Evolutionary conservation across 2,113 vertebrate species (phyloP), one percentile per base, ranked within the genome.

Genomic region (Athene cunicularia): DNA sequence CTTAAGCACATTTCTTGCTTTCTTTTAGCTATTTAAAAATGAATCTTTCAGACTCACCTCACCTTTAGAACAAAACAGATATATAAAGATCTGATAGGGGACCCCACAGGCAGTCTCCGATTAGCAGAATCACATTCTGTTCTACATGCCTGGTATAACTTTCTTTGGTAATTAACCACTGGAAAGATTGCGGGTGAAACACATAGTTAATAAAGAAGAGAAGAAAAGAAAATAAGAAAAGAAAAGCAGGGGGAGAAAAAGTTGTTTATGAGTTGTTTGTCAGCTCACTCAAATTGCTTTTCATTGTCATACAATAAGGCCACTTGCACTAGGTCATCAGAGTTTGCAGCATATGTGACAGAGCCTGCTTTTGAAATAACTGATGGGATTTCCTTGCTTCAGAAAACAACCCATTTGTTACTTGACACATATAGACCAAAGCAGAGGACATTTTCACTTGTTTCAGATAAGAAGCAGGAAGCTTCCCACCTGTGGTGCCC

Each of bases 361-460:
- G 70, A 68, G 27, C 20, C 50, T 88, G 55, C 39, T 87, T 66
- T 91, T 95, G 68, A 89, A 95, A 80, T 87, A 96, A 82, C 30
- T 64, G 39, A 79, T 86, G 68, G 64, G 76, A 88, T 96, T 95
- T 94, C 39, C 64, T 93, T 95, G 56, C 89, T 93, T 95, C 83
- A 82, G 58, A 94, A 87, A 58, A 72, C 49, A 87, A 45, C 14
- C 10, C 9, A 43, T 93, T 81, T 93, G 52, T 75, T 91, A 73
- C 23, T 64, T 87, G 66, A 80, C 8, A 82, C 32, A 89, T 30
- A 66, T 8, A 84, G 5, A 77, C 32, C 11, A 86, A 95, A 70
- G n/a, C 39, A 50, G 50, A 83, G 43, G 55, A 74, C 52, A 47
- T 86, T 88, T 96, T 83, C 0, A 0, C 32, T 50, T 80, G 41